These are phyloP conservation scores for Aspiorhynchus laticeps DNA, from an alignment of 2,113 vertebrate genomes.

Conservation along the genomic window DNA sequence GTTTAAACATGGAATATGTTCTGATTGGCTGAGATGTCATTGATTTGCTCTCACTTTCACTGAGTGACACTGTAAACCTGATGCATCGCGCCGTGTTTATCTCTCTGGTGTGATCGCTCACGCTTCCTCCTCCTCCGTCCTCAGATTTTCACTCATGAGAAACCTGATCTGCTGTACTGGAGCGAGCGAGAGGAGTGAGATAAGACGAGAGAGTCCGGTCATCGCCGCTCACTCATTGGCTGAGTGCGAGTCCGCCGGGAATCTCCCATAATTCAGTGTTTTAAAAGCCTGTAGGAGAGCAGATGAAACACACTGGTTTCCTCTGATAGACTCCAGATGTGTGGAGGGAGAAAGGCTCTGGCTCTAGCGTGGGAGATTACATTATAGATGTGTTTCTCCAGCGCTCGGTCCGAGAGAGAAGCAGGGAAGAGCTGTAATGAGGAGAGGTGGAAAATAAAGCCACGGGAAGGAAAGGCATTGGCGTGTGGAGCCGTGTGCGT, in stretches of 20 bases:
- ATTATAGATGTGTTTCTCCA: slow-evolving; percentile 62
- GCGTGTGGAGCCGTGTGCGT: not conserved
- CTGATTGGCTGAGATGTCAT: not conserved
- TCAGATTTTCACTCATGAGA: slow-evolving; percentile 9
- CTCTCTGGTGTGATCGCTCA: not conserved
- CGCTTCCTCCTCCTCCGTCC: not conserved
- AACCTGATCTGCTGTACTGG: slow-evolving; percentile 24
- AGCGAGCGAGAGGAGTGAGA: slow-evolving; percentile 35
- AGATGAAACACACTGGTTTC: slow-evolving; percentile 29
- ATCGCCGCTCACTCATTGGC: slow-evolving; percentile 43
- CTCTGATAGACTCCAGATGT: slow-evolving; percentile 62
- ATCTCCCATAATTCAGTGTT: slow-evolving; percentile 56
- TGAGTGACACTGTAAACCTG: not conserved
- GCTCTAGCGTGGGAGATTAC: slow-evolving; percentile 53
- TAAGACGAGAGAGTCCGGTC: slow-evolving; percentile 21
- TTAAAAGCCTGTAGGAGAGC: slow-evolving; percentile 43
- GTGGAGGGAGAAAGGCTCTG: slow-evolving; percentile 36
- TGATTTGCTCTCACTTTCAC: not conserved
- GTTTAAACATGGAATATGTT: not conserved
- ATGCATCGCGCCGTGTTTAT: not conserved
- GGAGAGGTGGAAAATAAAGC: slow-evolving; percentile 19
- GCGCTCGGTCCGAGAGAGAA: slow-evolving; percentile 1
- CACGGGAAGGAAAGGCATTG: slow-evolving; percentile 21
- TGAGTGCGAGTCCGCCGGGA: slow-evolving; percentile 38
- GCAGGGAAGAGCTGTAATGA: slow-evolving; percentile 44